These are phyloP conservation scores for Clarias magur DNA, from an alignment of 2,113 vertebrate species.

Conservation along the genomic window DNA sequence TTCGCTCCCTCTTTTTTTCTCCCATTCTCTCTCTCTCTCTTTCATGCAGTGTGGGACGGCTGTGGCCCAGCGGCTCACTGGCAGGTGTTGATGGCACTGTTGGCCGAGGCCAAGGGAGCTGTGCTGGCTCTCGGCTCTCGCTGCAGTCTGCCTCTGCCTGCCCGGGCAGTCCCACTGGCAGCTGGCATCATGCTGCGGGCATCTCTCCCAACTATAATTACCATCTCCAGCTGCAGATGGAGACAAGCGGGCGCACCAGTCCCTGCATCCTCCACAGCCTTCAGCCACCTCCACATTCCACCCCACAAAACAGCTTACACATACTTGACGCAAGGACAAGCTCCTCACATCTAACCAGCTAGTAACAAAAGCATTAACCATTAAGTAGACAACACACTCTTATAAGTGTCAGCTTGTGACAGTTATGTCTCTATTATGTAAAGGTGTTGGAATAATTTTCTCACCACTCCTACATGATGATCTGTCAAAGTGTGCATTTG, in stretches of 20 bases:
- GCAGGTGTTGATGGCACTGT: conserved; percentile 90
- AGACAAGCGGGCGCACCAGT: conserved; percentile 89
- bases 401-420: conserved; percentile 1
- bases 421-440: conserved; percentile 10
- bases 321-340: conserved; percentile 28
- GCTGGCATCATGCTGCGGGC: conserved; percentile 87
- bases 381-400: neutral
- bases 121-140: conserved; percentile 64
- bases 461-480: conserved; percentile 16
- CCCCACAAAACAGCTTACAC: conserved; percentile 33
- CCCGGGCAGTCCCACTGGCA: conserved; percentile 85
- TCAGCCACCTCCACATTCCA: conserved; percentile 75
- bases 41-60: conserved; percentile 35
- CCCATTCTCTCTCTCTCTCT: conserved; percentile 4
- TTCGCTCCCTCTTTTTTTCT: neutral
- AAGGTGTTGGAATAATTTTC: conserved; percentile 21
- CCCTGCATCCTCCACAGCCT: conserved; percentile 80
- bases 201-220: conserved; percentile 89
- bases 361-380: neutral
- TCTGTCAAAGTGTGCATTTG: conserved; percentile 26
- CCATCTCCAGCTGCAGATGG: conserved; percentile 89
- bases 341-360: conserved; percentile 27
- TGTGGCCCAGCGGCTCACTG: conserved; percentile 79
- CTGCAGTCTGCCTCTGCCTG: conserved; percentile 71
- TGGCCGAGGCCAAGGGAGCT: conserved; percentile 81